Base-by-base conservation (phyloP, 2,888 invertebrate genomes). In the Nomada ferruginata region DNA sequence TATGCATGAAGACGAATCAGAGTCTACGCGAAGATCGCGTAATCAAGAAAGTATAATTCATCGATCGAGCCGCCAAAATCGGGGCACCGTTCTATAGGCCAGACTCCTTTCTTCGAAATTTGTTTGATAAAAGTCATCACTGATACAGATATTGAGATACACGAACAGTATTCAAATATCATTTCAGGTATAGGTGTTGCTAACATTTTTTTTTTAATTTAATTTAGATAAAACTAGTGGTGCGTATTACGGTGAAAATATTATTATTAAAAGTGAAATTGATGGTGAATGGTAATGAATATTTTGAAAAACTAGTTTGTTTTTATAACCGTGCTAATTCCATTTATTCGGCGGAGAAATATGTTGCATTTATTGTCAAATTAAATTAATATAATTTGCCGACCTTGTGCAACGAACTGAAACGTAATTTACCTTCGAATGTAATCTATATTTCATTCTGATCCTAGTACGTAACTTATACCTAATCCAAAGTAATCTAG, bases 21-120 rank as follows among this genome's bases (percentile, higher is more conserved):
- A 77, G 76, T 79, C 79, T 82, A 75, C 78, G 85, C 76, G 82
- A 81, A 75, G 50, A 71, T 84, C 73, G 81, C 77, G 84, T 74
- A 70, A 84, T 76, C 78, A 87, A 88, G 87, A 87, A 87, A 87
- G 87, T 87, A 87, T 87, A 85, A 76, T 77, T 86, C 81, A 87
- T 84, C 74, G 84, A 87, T 83, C 68, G 60, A 79, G 69, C 65
- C 65, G 71, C 52, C 55, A 82, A 78, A 76, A 73, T 59, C 59
- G 57, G 73, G 52, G 63, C 70, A 44, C 59, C 53, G n/a, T 65
- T 47, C 47, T 47, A n/a, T 26, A 63, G 11, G 74, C 61, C 78
- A 52, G 83, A 53, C 78, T 75, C 68, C 71, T 82, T 75, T 53
- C 73, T 65, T 29, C n/a, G 3, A 10, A 18, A 59, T 20, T 66